Evolutionary conservation across 2,797 vertebrate genomes (phyloP), one percentile per base, ranked within the genome.

Genomic region (Chaetodon trifasciatus): DNA sequence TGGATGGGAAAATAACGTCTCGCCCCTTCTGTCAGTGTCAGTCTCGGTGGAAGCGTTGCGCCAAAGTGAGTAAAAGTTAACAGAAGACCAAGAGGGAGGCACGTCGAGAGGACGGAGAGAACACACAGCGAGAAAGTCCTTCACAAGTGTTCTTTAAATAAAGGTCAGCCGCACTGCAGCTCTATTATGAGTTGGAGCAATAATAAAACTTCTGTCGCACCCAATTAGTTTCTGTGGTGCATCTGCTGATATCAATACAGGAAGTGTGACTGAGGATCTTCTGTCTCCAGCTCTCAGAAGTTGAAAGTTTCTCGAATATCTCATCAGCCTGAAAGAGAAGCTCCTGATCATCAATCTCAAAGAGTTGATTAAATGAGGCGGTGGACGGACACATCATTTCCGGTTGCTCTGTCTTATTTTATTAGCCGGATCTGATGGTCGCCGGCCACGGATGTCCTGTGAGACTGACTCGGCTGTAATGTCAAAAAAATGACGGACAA

Each of bases 11-110:
- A 86, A 86, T 6, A 52, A 37, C 4, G 78, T 74, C 78, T 88
- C 84, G 67, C 73, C 63, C 88, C 83, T 85, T 86, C 84, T 90
- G 85, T 75, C 61, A 5, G 73, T 28, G 32, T 71, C 24, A 6
- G 46, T 68, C 74, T 74, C 73, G 37, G 77, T 0, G 50, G 78
- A 82, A 21, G 66, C 10, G 6, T n/a, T 13, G 19, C 35, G 37
- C 39, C 52, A 53, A 21, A 58, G 53, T 52, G 52, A 65, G 76
- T 44, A 40, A 66, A 86, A 64, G 76, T 83, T 42, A 86, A 74
- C 8, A 50, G 55, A 74, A 70, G 6, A 57, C 35, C 23, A 3
- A 53, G 40, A 78, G 23, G 17, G 39, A 70, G 53, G 24, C 46
- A 21, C 11, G 50, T 62, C 8, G 32, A 24, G 60, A 61, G 24